Evolutionary conservation across 2,113 vertebrate species (phyloP).

Genomic region (Cyprinodon brontotheroides): DNA sequence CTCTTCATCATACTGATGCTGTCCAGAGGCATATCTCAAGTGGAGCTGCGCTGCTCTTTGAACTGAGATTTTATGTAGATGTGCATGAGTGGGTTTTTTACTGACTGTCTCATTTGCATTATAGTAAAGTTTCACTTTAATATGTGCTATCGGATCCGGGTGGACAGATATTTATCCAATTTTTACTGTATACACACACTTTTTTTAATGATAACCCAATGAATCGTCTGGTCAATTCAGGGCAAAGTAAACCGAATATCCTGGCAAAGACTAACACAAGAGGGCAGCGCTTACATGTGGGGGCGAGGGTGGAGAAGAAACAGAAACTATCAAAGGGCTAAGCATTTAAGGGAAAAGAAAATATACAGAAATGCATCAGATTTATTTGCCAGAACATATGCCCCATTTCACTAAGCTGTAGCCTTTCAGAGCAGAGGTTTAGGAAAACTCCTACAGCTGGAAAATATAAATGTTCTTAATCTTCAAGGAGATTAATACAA

Average conservation of each 20-base stretch:
- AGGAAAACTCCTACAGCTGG: constrained; percentile 34
- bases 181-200: background rate
- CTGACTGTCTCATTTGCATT: constrained; percentile 26
- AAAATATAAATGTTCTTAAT: constrained; percentile 70
- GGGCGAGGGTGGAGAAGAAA: constrained; percentile 25
- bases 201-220: background rate
- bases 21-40: constrained; percentile 62
- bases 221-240: constrained; percentile 29
- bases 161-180: constrained; percentile 8
- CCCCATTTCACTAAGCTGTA: constrained; percentile 39
- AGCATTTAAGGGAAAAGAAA: constrained; percentile 28
- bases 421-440: constrained; percentile 52
- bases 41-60: constrained; percentile 46
- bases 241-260: constrained; percentile 29
- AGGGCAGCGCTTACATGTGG: constrained; percentile 38
- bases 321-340: constrained; percentile 25
- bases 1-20: constrained; percentile 55
- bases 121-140: constrained; percentile 5
- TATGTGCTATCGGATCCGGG: background rate
- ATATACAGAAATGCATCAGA: constrained; percentile 26
- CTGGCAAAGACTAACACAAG: constrained; percentile 45
- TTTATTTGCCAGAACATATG: constrained; percentile 57
- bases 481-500: constrained; percentile 63
- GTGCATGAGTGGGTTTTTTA: constrained; percentile 9
- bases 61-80: constrained; percentile 36